Evolutionary conservation across 2,113 vertebrate genomes (phyloP), one percentile per base, ranked within the genome.

Genomic region (Rhinolophus ferrumequinum): DNA sequence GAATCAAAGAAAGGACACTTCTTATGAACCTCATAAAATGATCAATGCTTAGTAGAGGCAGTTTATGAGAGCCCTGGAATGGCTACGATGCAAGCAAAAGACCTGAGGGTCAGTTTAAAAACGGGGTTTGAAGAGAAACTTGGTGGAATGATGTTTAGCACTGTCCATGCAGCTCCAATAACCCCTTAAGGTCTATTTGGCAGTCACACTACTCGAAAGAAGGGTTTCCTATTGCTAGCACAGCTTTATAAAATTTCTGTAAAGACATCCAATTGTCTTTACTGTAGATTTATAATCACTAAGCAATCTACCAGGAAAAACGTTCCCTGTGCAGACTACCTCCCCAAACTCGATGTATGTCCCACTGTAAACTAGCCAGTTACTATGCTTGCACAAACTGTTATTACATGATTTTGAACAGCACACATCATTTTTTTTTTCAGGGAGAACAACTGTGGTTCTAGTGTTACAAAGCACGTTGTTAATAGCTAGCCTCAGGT

Each of bases 301-400:
- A 81, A 93, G 12, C 62, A 87, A 67, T 62, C 50, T 60, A 84
- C 15, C 35, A 96, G 84, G 90, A 93, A 87, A 64, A 69, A 35
- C 33, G 3, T 52, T 69, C 47, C 58, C 38, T 83, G 2, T 69
- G 41, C 26, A 86, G 14, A 94, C 35, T 58, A 47, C 21, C 7
- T 60, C 88, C 35, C 50, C 60, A 75, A 66, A 86, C 41, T 47
- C 81, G 13, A 10, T 41, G 13, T 35, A 14, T 1, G 24, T 83
- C 38, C 44, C 30, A 24, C 8, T 62, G 41, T 70, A 84, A 92
- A 75, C 69, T 1, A 62, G 69, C 54, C 14, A 35, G 60, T 90
- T 80, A 73, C 28, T 58, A 44, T 47, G 30, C 75, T 47, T 30
- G 41, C 9, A 96, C 35, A 87, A 58, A 83, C 13, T 56, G 33